Percentiles rank a stretch among this genome's conserved stretches.
Conservation (phyloP, 2,888 invertebrate species). For the Hirtodrosophila trivittata region DNA sequence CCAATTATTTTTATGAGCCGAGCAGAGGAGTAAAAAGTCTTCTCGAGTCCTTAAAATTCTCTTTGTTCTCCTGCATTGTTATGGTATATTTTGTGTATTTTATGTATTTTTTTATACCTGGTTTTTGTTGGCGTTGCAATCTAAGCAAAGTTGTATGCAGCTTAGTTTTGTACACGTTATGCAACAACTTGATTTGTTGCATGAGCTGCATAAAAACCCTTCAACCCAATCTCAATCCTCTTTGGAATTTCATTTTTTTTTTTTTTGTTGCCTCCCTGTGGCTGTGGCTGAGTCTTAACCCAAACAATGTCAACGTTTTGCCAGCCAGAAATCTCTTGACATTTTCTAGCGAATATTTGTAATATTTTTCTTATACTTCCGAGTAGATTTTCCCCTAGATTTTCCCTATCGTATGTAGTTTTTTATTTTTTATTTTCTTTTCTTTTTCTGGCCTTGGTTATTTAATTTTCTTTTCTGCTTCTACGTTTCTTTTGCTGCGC, state of each 20-base stretch:
- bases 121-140: conserved; percentile 42
- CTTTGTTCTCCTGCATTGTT: too few relatives aligned
- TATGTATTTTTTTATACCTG: too few relatives aligned
- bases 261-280: conserved; percentile 15
- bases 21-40: too few relatives aligned
- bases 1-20: background rate
- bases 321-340: conserved; percentile 27
- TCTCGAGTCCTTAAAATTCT: background rate
- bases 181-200: conserved; percentile 74
- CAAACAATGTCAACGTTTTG: conserved; percentile 63
- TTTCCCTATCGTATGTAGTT: background rate
- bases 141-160: conserved; percentile 39
- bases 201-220: conserved; percentile 28
- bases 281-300: conserved; percentile 44
- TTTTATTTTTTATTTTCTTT: background rate
- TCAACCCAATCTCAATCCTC: background rate
- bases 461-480: conserved; percentile 19
- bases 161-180: conserved; percentile 63
- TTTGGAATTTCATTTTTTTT: too few relatives aligned
- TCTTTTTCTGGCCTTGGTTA: conserved; percentile 30
- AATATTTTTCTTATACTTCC: too few relatives aligned
- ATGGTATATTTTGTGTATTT: too few relatives aligned
- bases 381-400: too few relatives aligned
- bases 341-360: conserved; percentile 28
- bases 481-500: background rate